phyloP scores from a whole-genome alignment of 2,797 vertebrate genomes.

The Sandelia bainsii region DNA sequence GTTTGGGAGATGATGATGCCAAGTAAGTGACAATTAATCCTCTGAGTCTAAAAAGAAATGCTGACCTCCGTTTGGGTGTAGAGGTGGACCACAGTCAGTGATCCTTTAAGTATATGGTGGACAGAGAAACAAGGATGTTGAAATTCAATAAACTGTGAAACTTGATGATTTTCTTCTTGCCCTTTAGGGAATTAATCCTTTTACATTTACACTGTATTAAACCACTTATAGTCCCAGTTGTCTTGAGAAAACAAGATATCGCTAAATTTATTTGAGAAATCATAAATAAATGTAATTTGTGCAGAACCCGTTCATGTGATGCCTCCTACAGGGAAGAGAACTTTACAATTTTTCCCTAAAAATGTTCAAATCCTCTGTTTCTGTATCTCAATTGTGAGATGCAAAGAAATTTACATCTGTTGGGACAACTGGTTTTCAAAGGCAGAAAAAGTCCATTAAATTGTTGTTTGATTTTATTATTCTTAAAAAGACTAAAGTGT shows the following conservation, averaged over 20 bases:
- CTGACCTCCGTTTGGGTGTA: neutral
- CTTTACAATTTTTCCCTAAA: neutral
- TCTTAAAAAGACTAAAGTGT: no score
- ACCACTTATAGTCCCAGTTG: no score
- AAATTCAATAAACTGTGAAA: neutral
- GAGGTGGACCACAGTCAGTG: neutral
- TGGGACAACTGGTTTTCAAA: neutral
- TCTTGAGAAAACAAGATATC: neutral
- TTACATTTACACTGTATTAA: no score
- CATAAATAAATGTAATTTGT: neutral
- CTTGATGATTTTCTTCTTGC: neutral
- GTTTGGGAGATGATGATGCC: conserved; percentile 94
- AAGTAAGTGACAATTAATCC: conserved; percentile 88
- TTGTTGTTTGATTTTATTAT: no score
- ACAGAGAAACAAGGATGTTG: neutral
- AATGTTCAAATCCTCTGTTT: neutral
- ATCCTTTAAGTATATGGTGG: neutral
- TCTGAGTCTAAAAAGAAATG: neutral
- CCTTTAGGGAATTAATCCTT: neutral
- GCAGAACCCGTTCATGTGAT: neutral
- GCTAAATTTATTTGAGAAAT: neutral
- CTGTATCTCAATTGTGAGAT: neutral
- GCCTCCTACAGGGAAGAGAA: neutral
- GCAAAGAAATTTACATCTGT: neutral
- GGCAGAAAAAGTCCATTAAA: neutral